Evolutionary conservation across 2,888 invertebrate species (phyloP).

Genomic region (Cerastoderma edule): DNA sequence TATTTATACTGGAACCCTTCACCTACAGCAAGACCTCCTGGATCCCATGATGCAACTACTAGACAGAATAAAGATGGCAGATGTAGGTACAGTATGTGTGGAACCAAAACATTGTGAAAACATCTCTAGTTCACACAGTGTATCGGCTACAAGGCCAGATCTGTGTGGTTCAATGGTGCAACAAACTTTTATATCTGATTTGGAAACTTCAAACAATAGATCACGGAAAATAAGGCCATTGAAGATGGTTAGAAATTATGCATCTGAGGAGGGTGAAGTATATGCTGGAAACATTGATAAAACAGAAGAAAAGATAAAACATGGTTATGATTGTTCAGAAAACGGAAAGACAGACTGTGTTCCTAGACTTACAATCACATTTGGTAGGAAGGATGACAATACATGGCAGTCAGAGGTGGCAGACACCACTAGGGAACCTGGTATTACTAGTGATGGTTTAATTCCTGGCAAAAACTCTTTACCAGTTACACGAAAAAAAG

Average conservation of each 20-base stretch:
- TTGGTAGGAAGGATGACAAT: neutral
- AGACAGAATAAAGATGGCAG: constrained; percentile 13
- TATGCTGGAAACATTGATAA: neutral
- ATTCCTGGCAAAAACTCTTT: too few relatives aligned
- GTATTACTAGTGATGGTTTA: too few relatives aligned
- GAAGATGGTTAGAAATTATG: neutral
- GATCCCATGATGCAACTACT: constrained; percentile 2
- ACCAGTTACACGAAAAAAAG: neutral
- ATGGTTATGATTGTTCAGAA: neutral
- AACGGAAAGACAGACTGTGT: neutral
- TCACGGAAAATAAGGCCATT: constrained; percentile 4
- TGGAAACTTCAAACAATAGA: too few relatives aligned
- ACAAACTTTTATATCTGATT: too few relatives aligned
- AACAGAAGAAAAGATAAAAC: neutral
- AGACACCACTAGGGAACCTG: too few relatives aligned
- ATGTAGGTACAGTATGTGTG: neutral
- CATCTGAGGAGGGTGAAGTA: neutral
- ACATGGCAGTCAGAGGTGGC: neutral
- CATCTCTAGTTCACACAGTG: too few relatives aligned
- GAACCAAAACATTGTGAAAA: neutral
- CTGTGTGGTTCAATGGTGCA: too few relatives aligned
- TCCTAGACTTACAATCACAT: neutral
- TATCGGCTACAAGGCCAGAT: too few relatives aligned
- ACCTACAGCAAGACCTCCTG: neutral
- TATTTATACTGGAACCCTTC: constrained; percentile 32